Percentiles rank a stretch among this genome's conserved stretches.
phyloP scores from a whole-genome alignment of 1,140 invertebrate genomes.

The Drosophila kikkawai region DNA sequence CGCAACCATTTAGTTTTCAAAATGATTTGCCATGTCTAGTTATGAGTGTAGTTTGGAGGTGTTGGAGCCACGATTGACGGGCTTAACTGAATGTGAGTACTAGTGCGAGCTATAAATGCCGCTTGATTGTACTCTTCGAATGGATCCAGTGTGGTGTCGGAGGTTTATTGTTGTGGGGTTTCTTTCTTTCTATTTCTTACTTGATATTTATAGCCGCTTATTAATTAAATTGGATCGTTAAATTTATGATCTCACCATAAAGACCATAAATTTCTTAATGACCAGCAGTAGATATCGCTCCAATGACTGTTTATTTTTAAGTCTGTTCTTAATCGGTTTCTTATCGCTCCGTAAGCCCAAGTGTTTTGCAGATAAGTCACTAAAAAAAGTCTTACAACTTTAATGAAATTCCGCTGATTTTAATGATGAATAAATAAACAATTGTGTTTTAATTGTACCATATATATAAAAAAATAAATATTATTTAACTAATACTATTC shows the following conservation, averaged over 20 bases:
- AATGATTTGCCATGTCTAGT: constrained; percentile 46
- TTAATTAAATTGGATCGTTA: constrained; percentile 77
- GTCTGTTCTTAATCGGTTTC: constrained; percentile 63
- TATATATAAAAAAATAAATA: not conserved
- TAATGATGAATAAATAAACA: not conserved
- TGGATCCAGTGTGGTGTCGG: constrained; percentile 19
- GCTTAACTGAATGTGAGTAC: constrained; percentile 25
- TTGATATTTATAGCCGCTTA: constrained; percentile 70
- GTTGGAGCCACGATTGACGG: constrained; percentile 50
- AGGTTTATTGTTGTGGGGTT: constrained; percentile 5
- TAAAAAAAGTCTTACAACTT: not conserved
- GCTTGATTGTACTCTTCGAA: constrained; percentile 44
- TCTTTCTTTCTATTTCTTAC: constrained; percentile 19
- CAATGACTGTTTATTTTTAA: constrained; percentile 51
- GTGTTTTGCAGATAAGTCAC: constrained; percentile 17
- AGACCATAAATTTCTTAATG: constrained; percentile 68
- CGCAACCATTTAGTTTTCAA: constrained; percentile 70
- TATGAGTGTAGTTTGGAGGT: constrained; percentile 47
- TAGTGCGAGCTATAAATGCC: constrained; percentile 70
- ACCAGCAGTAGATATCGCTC: constrained; percentile 43
- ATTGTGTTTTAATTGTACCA: not conserved
- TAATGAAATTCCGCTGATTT: not conserved
- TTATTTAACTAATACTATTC: too few relatives aligned
- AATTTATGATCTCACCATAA: constrained; percentile 62
- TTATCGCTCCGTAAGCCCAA: constrained; percentile 49